Evolutionary conservation across 2,797 vertebrate species (phyloP).

Genomic region (Schizopygopsis malacanthus): DNA sequence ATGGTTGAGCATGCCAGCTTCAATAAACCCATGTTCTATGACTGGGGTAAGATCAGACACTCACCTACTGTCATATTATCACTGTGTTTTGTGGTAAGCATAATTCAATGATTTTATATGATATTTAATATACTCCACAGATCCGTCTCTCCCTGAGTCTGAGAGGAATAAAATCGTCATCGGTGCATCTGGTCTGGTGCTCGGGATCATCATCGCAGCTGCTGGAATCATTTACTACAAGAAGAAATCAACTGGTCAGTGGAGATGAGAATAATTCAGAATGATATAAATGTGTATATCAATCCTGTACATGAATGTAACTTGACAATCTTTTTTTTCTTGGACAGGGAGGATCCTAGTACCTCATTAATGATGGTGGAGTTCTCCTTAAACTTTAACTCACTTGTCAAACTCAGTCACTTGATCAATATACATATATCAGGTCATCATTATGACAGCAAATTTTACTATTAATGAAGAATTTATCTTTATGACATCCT

Average conservation of each 20-base stretch:
- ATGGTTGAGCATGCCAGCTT: neutral
- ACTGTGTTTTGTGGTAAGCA: neutral
- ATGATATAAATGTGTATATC: neutral
- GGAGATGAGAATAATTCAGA: neutral
- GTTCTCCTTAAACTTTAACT: neutral
- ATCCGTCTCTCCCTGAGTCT: neutral
- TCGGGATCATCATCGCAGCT: slow-evolving; percentile 2
- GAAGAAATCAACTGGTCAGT: slow-evolving; percentile 63
- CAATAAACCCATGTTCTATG: slow-evolving; percentile 28
- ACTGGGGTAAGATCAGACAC: slow-evolving; percentile 66
- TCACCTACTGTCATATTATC: neutral
- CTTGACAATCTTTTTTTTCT: neutral
- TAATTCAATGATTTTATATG: neutral
- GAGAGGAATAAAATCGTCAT: neutral
- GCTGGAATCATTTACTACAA: slow-evolving; percentile 72
- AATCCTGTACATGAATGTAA: neutral
- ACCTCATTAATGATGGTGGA: slow-evolving; percentile 7
- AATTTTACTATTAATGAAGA: too few relatives aligned
- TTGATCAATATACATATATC: neutral
- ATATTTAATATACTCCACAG: slow-evolving; percentile 18
- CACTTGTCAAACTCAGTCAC: neutral
- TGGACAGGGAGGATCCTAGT: slow-evolving; percentile 33
- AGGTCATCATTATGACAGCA: neutral
- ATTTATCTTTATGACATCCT: neutral
- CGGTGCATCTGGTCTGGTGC: neutral